A percentile compares a stretch with the other conserved stretches of the same genome.
These are phyloP conservation scores for Cyrtodaria siliqua DNA, from an alignment of 2,888 invertebrate genomes.

Conservation along the genomic window DNA sequence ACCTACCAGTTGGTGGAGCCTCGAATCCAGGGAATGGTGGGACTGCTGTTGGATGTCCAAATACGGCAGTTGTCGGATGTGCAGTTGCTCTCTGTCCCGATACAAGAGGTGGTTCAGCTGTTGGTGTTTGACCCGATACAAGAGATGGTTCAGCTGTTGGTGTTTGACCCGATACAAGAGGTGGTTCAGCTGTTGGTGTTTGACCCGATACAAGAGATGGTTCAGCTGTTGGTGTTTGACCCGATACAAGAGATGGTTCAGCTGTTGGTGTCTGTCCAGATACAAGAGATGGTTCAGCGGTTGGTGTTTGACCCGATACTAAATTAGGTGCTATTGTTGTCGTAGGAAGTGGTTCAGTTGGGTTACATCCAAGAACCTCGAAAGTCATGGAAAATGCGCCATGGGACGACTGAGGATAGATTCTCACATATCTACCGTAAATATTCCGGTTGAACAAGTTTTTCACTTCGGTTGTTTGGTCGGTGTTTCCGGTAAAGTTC, in stretches of 20 bases:
- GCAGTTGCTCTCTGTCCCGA: constrained; percentile 13
- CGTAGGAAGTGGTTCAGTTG: constrained; percentile 55
- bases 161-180: too few species aligned
- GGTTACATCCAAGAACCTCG: constrained; percentile 77
- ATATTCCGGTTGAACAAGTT: constrained; percentile 73
- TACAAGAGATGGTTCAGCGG: constrained; percentile 40
- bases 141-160: too few species aligned
- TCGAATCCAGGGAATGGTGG: constrained; percentile 31
- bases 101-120: constrained; percentile 31
- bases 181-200: too few species aligned
- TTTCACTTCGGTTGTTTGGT: constrained; percentile 62
- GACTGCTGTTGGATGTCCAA: constrained; percentile 43
- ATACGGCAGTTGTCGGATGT: constrained; percentile 30
- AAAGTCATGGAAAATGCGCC: constrained; percentile 71
- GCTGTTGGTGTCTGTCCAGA: constrained; percentile 10
- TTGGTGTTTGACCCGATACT: constrained; percentile 42
- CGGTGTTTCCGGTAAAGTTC: constrained; percentile 69
- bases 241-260: too few species aligned
- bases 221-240: too few species aligned
- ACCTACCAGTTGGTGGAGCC: constrained; percentile 55
- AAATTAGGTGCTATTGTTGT: constrained; percentile 64
- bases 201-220: too few species aligned
- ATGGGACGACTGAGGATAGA: constrained; percentile 71
- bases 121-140: too few species aligned
- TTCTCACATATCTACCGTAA: constrained; percentile 70